Base-by-base conservation (phyloP, 2,888 invertebrate genomes). In the Empis stercorea region DNA sequence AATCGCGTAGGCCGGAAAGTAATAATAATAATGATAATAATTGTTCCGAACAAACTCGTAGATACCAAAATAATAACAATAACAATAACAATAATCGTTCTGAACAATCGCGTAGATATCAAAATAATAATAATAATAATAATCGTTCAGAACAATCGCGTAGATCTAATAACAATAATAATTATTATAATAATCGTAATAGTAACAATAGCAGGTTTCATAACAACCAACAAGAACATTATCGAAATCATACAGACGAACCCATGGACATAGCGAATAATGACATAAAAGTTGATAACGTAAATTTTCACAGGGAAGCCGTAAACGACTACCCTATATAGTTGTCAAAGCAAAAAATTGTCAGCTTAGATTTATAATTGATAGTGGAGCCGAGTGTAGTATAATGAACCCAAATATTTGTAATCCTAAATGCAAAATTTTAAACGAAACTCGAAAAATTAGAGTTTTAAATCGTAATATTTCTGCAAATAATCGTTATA, bases 261-360 rank as follows among this genome's bases (percentile, higher is more conserved):
- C 46, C 46, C 9, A 49, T 49, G 46, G 45, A 44, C 4, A 38
- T 46, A 13, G 14, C 32, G 10, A 16, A 36, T 2, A 43, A 44
- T 14, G 46, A 44, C 13, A 32, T 6, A 17, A 38, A 16, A 15
- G 13, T n/a, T 15, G 11, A n/a, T 11, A 32, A 5, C 10, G 16
- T 11, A 41, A 43, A 49, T 39, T 47, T 47, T 44, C 40, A 9
- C 14, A 7, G 4, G 10, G 5, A 9, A 20, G n/a, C 13, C 11
- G 39, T 15, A 48, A 43, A 37, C 30, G 30, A 45, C 30, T 48
- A 42, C 44, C 47, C 17, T 44, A 48, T 44, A 44, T 48, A 48
- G 42, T 46, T 2, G 23, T 46, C 14, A 17, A 39, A 38, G 38
- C 20, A 11, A 34, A 32, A 13, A 23, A 10, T 36, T 39, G 17